Base-by-base conservation (phyloP, 2,888 invertebrate genomes). In the Drosophila atripex region DNA sequence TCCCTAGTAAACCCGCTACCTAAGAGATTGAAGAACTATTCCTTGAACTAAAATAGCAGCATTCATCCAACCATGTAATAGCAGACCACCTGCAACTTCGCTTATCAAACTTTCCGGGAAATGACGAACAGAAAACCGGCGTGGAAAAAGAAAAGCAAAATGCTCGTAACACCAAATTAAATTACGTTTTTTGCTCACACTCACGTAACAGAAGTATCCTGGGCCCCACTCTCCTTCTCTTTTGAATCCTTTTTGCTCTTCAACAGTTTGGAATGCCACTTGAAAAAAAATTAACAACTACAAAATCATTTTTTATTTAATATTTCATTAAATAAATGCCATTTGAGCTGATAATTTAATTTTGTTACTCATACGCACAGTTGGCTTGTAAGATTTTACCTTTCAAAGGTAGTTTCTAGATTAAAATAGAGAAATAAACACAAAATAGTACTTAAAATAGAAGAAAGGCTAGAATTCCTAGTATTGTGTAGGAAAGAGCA, bases 161-260 rank as follows among this genome's bases (percentile, higher is more conserved):
- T 47, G 45, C 39, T 57, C 39, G 30, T 47, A 47, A 49, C 61
- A 61, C 47, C 39, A 30, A 64, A 64, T 52, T 45, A 64, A 61
- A 47, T 64, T 64, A 64, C 63, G 51, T 51, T 50, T 18, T 43
- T 45, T 14, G n/a, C 28, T 51, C 61, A 4, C 5, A 25, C 12
- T 57, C 39, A 47, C 56, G 28, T 55, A 59, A 39, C 60, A 39
- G 14, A 28, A 23, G 45, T 21, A 12, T 12, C 41, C 18, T 43
- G 7, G 2, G 9, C 16, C 39, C 1, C 18, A 18, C 16, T 11
- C 46, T 2, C 39, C 9, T n/a, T 2, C n/a, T 28, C 28, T 30
- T 8, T 9, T 14, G 12, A 3, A 11, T 35, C 23, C 53, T 32
- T 45, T 43, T 43, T 9, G 16, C 32, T 21, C 32, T 9, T n/a